These are phyloP conservation scores for Phytoseiulus persimilis DNA, from an alignment of 2,888 invertebrate species.

Conservation along the genomic window DNA sequence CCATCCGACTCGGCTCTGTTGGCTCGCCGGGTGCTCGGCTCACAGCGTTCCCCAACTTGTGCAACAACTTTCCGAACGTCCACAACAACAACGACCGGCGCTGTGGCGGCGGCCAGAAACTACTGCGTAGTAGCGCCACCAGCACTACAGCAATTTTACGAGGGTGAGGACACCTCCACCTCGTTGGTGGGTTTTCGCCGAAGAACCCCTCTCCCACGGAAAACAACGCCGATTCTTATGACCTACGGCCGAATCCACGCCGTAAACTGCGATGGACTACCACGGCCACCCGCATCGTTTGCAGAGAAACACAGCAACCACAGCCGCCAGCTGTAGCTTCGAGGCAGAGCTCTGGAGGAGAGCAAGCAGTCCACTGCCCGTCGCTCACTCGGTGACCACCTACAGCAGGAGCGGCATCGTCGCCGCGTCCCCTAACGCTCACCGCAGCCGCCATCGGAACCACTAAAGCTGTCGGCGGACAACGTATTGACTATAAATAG, in stretches of 20 bases:
- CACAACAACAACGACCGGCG: neutral
- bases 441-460: neutral
- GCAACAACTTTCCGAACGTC: neutral
- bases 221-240: neutral
- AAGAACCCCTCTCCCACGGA: neutral
- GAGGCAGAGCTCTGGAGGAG: neutral
- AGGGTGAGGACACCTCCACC: neutral
- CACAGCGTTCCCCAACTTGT: neutral
- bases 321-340: neutral
- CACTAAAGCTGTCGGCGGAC: neutral
- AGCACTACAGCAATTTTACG: neutral
- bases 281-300: neutral
- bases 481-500: slow-evolving; percentile 5
- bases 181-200: neutral
- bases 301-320: neutral
- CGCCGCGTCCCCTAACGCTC: neutral
- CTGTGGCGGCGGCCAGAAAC: neutral
- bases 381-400: neutral
- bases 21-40: neutral
- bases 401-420: neutral
- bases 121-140: too few species aligned
- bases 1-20: neutral
- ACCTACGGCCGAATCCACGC: neutral
- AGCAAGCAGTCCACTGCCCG: neutral
- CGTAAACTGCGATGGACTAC: neutral